Evolutionary conservation across 1,140 invertebrate species (phyloP), one percentile per base, ranked within the genome.

Genomic region (Papilio polytes): DNA sequence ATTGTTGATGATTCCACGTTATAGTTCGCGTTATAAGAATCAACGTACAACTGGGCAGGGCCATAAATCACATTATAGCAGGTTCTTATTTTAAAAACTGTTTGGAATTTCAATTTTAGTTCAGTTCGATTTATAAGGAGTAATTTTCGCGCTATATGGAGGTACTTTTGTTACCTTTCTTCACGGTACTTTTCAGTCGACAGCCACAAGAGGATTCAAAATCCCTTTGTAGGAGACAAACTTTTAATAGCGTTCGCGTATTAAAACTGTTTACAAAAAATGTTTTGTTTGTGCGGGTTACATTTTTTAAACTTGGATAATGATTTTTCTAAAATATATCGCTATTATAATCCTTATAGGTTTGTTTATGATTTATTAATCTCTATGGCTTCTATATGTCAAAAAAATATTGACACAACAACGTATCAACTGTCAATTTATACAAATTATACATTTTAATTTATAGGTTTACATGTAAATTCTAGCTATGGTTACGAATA

Each of bases 401-500:
- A 70, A 70, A 3, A 31, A 66, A 31, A 66, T 66, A 31, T 66
- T 26, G 63, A 18, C 63, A 70, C 26, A 15, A 26, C 18, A 66
- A 31, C 63, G 22, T 51, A 51, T 18, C 15, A 70, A 13, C 63
- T 70, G 63, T 70, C 63, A 70, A 70, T 31, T 70, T 70, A 31
- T 22, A 31, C 12, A 76, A 20, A 51, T 46, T 26, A 12, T 53
- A 48, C 22, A 13, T 76, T 51, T 76, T 48, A 26, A 76, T 73
- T 73, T 73, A 74, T 74, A 74, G 36, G 2, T 74, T 74, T 41
- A 20, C 44, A 46, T 48, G 20, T 48, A 76, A 46, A 22, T 76
- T 51, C 20, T 31, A 76, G 20, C 22, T 20, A 76, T 78, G 53
- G 77, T 78, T 2, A 63, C 36, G n/a, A 63, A 66, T 53, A 81